Evolutionary conservation across 2,888 invertebrate genomes (phyloP).

Genomic region (Dryomyza anilis): DNA sequence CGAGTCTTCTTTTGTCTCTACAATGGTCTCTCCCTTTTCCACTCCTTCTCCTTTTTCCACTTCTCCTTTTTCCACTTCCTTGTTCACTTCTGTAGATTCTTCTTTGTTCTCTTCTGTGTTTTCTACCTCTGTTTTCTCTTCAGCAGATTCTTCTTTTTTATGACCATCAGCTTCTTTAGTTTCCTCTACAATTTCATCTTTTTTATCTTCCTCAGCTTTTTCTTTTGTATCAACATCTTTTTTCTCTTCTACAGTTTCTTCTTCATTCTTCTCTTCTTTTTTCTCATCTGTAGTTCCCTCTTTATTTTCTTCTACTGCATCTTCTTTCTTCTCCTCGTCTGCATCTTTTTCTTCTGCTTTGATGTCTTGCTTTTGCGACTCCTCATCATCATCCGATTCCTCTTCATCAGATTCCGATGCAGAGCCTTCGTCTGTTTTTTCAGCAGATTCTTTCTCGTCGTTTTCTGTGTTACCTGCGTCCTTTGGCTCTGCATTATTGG

Average conservation of each 20-base stretch:
- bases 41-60: background rate
- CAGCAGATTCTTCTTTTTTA: conserved; percentile 1
- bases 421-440: background rate
- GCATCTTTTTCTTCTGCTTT: conserved; percentile 9
- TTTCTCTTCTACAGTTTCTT: conserved; percentile 6
- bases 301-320: background rate
- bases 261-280: conserved; percentile 5
- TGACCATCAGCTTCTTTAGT: background rate
- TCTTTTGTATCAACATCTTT: conserved; percentile 13
- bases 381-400: background rate
- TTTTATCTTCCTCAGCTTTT: conserved; percentile 16
- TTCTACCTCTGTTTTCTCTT: no score
- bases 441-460: background rate
- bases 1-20: no score
- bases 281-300: conserved; percentile 28
- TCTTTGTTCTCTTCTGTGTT: no score
- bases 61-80: background rate
- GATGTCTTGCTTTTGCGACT: background rate
- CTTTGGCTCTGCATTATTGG: conserved; percentile 15
- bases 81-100: conserved; percentile 2
- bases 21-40: background rate
- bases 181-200: conserved; percentile 22
- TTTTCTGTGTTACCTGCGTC: conserved; percentile 24
- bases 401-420: background rate
- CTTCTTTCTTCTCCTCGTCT: conserved; percentile 23